phyloP scores from a whole-genome alignment of 2,888 invertebrate genomes.

The Leptopterna dolabrata region DNA sequence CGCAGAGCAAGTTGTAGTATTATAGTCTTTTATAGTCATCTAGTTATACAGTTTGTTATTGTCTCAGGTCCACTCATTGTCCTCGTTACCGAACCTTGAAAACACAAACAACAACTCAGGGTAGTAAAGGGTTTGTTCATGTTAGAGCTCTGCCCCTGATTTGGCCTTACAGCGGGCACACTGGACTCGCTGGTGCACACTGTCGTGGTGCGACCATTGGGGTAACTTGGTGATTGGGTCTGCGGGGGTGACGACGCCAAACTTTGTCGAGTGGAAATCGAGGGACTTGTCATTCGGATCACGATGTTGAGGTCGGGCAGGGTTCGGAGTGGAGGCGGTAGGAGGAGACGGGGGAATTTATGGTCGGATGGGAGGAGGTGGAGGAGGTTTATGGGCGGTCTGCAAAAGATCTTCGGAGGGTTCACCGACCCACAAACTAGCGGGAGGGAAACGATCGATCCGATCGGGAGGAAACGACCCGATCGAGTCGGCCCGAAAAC shows the following conservation, averaged over 20 bases:
- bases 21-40: too few species aligned
- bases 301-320: neutral
- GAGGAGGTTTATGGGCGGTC: neutral
- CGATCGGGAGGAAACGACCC: slow-evolving; percentile 41
- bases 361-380: neutral
- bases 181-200: too few species aligned
- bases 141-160: too few species aligned
- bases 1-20: too few species aligned
- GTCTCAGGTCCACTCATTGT: too few species aligned
- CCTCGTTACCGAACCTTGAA: too few species aligned
- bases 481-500: neutral
- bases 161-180: too few species aligned
- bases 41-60: too few species aligned
- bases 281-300: neutral
- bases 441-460: slow-evolving; percentile 32
- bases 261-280: neutral
- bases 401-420: neutral
- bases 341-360: neutral
- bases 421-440: slow-evolving; percentile 20
- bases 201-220: too few species aligned
- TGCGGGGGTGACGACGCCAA: neutral
- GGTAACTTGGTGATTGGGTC: neutral
- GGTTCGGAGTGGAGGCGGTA: neutral
- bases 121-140: too few species aligned
- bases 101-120: too few species aligned